These are phyloP conservation scores for Bicyclus anynana DNA, from an alignment of 1,140 invertebrate genomes.

Conservation along the genomic window DNA sequence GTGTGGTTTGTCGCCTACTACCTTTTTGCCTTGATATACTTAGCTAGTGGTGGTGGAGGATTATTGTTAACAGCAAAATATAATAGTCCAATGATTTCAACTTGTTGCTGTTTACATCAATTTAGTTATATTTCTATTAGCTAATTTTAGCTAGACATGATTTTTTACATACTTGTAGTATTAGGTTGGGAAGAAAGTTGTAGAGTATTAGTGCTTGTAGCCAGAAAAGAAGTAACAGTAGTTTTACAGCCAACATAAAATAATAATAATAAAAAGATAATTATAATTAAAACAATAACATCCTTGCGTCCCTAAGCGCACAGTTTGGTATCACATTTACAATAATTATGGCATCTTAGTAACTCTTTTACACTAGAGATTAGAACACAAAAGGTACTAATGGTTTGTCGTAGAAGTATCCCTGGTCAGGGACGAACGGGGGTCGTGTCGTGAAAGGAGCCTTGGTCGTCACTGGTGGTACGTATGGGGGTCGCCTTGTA, in stretches of 20 bases:
- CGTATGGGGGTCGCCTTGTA: slow-evolving; percentile 25
- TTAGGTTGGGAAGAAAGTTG: no score
- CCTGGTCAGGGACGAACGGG: slow-evolving; percentile 50
- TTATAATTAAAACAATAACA: slow-evolving; percentile 5
- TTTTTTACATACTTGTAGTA: no score
- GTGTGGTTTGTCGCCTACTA: no score
- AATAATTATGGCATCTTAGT: slow-evolving; percentile 68
- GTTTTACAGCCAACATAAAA: background rate
- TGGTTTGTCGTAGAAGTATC: slow-evolving; percentile 65
- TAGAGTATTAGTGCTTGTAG: no score
- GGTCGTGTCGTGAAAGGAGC: no score
- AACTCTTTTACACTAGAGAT: slow-evolving; percentile 31
- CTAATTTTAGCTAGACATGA: no score
- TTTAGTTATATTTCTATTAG: no score
- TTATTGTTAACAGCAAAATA: no score
- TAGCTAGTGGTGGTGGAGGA: no score
- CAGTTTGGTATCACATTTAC: slow-evolving; percentile 67
- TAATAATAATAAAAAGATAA: background rate
- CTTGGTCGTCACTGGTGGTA: slow-evolving; percentile 16
- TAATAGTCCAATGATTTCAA: no score
- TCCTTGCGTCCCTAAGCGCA: slow-evolving; percentile 25
- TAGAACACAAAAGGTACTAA: slow-evolving; percentile 64
- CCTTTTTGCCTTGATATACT: no score
- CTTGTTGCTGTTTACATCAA: no score
- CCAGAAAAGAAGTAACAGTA: background rate